Conservation (phyloP, 2,797 vertebrate species). For the Harpia harpyja region DNA sequence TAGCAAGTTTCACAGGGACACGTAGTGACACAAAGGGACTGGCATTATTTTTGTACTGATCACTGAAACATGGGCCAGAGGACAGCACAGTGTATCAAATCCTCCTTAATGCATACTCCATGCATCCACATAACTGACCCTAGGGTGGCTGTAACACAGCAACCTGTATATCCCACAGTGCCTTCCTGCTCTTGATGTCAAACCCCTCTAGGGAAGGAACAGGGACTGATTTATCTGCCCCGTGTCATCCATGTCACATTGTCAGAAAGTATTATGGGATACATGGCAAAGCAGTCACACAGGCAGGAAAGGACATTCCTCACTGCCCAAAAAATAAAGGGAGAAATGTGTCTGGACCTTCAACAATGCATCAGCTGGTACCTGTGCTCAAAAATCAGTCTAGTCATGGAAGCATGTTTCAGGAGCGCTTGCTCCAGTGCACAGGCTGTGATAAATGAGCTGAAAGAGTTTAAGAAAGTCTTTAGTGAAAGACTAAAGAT, state of each 20-base stretch:
- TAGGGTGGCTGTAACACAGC: background rate
- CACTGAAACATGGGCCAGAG: background rate
- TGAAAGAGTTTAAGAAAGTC: background rate
- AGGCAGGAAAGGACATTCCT: slow-evolving; percentile 28
- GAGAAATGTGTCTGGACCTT: background rate
- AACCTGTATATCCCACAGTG: background rate
- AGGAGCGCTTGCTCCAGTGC: background rate
- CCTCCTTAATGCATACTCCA: background rate
- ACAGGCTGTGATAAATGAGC: background rate
- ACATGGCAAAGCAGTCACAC: background rate
- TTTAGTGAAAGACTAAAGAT: background rate
- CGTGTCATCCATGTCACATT: background rate
- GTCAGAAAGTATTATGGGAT: background rate
- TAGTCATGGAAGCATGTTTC: background rate
- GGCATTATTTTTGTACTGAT: background rate
- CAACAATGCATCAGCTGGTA: background rate
- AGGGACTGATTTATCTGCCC: background rate
- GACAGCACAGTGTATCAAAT: background rate
- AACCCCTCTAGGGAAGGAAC: background rate
- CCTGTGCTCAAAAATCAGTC: background rate
- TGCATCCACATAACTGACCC: background rate
- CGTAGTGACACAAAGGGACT: background rate
- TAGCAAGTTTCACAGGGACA: background rate
- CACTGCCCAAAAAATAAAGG: background rate
- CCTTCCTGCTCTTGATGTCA: background rate